Evolutionary conservation across 2,888 invertebrate species (phyloP).

Genomic region (Cryptocephalus primarius): DNA sequence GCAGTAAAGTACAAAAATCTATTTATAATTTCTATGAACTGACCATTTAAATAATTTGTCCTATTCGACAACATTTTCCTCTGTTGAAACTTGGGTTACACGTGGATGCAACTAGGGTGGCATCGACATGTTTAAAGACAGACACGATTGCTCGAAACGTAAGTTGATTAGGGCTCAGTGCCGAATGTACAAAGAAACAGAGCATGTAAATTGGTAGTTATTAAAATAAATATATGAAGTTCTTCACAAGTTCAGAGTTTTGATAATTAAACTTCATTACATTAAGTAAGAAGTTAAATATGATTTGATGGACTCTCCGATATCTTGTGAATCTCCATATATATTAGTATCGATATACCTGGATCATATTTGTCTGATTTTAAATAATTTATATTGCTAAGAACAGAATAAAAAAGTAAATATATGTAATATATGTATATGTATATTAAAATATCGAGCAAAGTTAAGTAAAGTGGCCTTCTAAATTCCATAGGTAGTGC

Average conservation of each 20-base stretch:
- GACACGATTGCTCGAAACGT: conserved; percentile 40
- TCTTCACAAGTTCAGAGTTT: too few relatives aligned
- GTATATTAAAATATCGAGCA: conserved; percentile 13
- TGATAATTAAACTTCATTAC: too few relatives aligned
- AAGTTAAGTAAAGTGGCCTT: conserved; percentile 29
- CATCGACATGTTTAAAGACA: conserved; percentile 29
- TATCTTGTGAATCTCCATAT: too few relatives aligned
- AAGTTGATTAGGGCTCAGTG: conserved; percentile 34
- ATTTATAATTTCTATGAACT: too few relatives aligned
- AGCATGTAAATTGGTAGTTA: not conserved
- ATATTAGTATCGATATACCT: not conserved
- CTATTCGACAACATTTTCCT: conserved; percentile 3
- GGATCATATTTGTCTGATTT: not conserved
- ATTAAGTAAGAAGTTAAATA: too few relatives aligned
- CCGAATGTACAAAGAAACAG: conserved; percentile 29
- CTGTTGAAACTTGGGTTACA: conserved; percentile 16
- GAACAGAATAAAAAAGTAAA: conserved; percentile 7
- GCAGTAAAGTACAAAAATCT: too few relatives aligned
- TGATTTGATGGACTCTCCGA: too few relatives aligned
- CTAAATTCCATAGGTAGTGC: conserved; percentile 22
- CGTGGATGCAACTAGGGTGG: conserved; percentile 16
- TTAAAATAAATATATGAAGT: conserved; percentile 1
- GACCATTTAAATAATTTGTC: too few relatives aligned
- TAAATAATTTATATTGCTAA: not conserved
- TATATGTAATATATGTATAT: conserved; percentile 11